These are phyloP conservation scores for Rhopalosiphum nymphaeae DNA, from an alignment of 2,888 invertebrate species.

Conservation along the genomic window DNA sequence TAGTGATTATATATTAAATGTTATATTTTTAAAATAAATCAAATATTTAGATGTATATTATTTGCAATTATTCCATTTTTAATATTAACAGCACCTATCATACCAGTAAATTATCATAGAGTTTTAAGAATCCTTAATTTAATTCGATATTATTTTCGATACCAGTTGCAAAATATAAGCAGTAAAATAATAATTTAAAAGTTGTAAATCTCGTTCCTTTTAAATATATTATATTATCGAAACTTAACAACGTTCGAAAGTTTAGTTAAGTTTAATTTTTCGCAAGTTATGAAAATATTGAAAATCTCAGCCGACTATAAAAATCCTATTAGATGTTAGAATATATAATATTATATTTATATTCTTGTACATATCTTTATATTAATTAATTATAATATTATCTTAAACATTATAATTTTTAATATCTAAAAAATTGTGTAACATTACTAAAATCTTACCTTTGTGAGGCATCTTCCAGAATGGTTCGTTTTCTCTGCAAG, in stretches of 20 bases:
- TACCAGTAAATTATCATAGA: background rate
- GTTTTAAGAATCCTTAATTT: background rate
- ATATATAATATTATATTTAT: background rate
- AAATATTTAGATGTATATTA: background rate
- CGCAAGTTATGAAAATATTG: background rate
- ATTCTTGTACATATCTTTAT: background rate
- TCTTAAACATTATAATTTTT: background rate
- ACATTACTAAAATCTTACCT: conserved; percentile 73
- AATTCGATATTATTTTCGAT: background rate
- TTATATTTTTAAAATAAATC: background rate
- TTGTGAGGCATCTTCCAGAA: conserved; percentile 91
- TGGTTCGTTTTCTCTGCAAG: conserved; percentile 78
- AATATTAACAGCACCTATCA: background rate
- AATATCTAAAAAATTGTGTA: background rate
- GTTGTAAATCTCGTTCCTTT: conserved; percentile 40
- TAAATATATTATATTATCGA: conserved; percentile 2
- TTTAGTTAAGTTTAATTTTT: background rate
- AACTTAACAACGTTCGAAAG: conserved; percentile 29
- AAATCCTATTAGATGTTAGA: background rate
- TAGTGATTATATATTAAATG: no score
- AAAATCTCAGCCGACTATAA: background rate
- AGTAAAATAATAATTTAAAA: background rate
- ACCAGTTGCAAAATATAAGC: background rate
- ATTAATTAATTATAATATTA: background rate
- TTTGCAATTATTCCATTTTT: background rate